Evolutionary conservation across 2,888 invertebrate genomes (phyloP), one percentile per base, ranked within the genome.

Genomic region (Luffia ferchaultella): DNA sequence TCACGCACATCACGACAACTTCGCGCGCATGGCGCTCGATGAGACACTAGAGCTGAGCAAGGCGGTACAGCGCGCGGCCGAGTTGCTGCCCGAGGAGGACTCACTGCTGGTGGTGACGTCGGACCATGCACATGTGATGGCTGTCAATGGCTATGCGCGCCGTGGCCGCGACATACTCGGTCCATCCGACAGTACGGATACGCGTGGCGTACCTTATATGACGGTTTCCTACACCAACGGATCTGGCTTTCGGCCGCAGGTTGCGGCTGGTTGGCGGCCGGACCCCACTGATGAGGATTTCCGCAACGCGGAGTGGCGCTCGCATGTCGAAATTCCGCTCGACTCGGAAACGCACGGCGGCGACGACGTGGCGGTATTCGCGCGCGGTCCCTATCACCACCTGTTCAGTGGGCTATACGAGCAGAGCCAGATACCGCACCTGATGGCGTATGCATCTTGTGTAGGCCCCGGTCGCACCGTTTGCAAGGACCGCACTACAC

Each of bases 301-400:
- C 3, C 3, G 5, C 3, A 3, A 30, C 30, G 30, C 3, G 3
- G 16, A 53, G 45, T 76, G 68, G 61, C 53, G 53, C 46, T 63
- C 43, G 7, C 71, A 68, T 18, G 75, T 89, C 0, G 76, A 85
- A 2, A 84, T 87, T 12, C 90, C 90, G 0, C 68, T 88, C 50
- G 61, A 60, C 1, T 70, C 73, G 47, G 91, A 91, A 66, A 91
- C 91, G 17, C 92, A 92, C 67, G 91, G 90, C 15, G 91, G 91
- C 1, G 93, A 93, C 58, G 93, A 93, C 76, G 93, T 93, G 30
- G 87, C 87, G 0, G 88, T 93, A 46, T 92, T 88, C 70, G 89
- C 89, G 57, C 71, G 72, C 49, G 94, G 89, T 50, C 92, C 92
- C 2, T 89, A 89, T 79, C 85, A 92, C 30, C 89, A 90, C 66